phyloP scores from a whole-genome alignment of 2,797 vertebrate genomes.

The Stomatorhinus walkeri region DNA sequence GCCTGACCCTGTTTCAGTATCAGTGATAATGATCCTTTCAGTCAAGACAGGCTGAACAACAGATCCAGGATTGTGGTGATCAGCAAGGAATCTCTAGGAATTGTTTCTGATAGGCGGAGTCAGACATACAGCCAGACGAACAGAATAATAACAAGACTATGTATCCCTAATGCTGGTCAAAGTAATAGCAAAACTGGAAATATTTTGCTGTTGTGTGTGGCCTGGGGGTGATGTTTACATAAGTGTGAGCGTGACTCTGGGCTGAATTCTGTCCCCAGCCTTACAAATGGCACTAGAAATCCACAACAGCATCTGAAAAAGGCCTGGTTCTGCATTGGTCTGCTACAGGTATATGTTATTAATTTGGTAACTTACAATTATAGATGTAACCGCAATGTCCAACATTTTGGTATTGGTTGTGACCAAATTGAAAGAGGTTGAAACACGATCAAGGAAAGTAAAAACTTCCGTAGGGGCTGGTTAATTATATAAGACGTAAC shows the following conservation, averaged over 20 bases:
- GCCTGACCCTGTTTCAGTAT: background rate
- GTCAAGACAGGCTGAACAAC: background rate
- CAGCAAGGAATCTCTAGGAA: background rate
- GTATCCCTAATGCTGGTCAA: background rate
- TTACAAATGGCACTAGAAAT: background rate
- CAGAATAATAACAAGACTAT: background rate
- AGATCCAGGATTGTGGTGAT: background rate
- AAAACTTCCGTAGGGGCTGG: background rate
- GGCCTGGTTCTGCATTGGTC: background rate
- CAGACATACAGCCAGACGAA: background rate
- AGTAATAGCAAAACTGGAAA: background rate
- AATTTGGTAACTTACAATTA: background rate
- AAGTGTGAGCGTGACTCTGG: background rate
- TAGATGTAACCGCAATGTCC: background rate
- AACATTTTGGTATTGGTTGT: background rate
- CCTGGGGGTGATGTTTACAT: background rate
- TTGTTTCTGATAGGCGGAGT: background rate
- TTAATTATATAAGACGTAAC: background rate
- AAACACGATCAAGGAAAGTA: background rate
- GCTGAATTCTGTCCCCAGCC: background rate
- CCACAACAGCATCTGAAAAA: background rate
- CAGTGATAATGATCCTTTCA: background rate
- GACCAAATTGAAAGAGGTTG: background rate
- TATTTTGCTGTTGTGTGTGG: background rate
- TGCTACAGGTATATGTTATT: background rate